A percentile compares a stretch with the other conserved stretches of the same genome.
Evolutionary conservation across 2,888 invertebrate genomes (phyloP).

Genomic region (Folsomia manolachei): DNA sequence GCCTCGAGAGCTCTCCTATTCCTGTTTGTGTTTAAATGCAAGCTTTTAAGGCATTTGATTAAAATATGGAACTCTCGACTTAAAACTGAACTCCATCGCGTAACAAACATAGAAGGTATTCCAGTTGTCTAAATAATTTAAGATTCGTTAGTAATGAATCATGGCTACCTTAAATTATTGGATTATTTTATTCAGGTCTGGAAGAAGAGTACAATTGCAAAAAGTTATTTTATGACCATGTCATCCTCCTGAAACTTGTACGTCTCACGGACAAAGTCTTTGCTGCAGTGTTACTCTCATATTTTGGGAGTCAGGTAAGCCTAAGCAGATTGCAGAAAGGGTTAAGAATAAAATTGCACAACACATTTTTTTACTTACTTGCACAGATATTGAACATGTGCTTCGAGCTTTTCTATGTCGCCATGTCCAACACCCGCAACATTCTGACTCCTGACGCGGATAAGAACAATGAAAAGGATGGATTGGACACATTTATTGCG

Average conservation of each 20-base stretch:
- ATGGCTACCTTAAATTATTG: no score
- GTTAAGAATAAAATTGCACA: neutral
- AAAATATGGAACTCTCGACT: slow-evolving; percentile 22
- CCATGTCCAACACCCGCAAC: slow-evolving; percentile 20
- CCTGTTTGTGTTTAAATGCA: slow-evolving; percentile 35
- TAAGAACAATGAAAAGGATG: neutral
- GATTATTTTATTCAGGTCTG: no score
- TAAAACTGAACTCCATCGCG: neutral
- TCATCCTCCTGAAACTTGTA: slow-evolving; percentile 26
- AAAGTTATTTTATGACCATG: slow-evolving; percentile 31
- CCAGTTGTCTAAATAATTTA: neutral
- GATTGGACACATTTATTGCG: slow-evolving; percentile 29
- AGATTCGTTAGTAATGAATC: no score
- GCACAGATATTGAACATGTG: slow-evolving; percentile 41
- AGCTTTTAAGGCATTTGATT: slow-evolving; percentile 30
- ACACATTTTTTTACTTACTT: no score
- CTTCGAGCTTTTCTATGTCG: slow-evolving; percentile 43
- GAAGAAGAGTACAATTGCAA: slow-evolving; percentile 20
- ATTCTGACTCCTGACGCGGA: neutral
- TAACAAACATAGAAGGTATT: neutral
- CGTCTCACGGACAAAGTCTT: slow-evolving; percentile 36
- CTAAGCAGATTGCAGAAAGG: neutral
- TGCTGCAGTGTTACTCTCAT: slow-evolving; percentile 35
- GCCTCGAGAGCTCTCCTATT: slow-evolving; percentile 35
- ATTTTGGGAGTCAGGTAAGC: slow-evolving; percentile 41